phyloP scores from a whole-genome alignment of 2,113 vertebrate genomes.

The Mus pahari region DNA sequence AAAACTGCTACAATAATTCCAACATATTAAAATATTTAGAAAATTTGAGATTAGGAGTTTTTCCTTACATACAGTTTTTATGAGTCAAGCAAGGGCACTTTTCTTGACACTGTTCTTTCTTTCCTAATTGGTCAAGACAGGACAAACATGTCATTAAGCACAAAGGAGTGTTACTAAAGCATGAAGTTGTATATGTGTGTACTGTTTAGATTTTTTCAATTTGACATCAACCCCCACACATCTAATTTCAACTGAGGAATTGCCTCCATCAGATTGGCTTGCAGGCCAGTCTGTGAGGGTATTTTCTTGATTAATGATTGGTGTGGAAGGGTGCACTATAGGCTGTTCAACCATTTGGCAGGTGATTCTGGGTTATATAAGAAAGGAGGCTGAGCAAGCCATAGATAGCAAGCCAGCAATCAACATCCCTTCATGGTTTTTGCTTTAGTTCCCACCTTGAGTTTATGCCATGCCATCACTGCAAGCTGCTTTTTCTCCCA shows the following conservation, averaged over 20 bases:
- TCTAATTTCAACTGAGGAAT: background rate
- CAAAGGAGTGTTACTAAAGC: background rate
- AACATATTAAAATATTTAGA: slow-evolving; percentile 30
- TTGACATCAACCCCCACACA: background rate
- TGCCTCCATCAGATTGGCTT: background rate
- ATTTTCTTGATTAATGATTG: background rate
- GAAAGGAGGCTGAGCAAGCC: background rate
- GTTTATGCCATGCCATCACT: background rate
- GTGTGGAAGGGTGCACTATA: background rate
- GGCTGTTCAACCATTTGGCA: background rate
- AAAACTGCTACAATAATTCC: background rate
- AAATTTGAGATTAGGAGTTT: slow-evolving; percentile 21
- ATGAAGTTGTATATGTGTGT: background rate
- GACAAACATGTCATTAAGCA: slow-evolving; percentile 48
- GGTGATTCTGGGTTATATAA: background rate
- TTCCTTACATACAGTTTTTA: background rate
- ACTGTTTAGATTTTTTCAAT: background rate
- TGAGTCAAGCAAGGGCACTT: background rate
- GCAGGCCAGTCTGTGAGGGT: background rate
- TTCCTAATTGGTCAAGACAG: background rate
- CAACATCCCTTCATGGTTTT: background rate
- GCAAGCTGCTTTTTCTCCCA: background rate
- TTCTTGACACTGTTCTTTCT: background rate
- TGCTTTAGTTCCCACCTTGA: background rate
- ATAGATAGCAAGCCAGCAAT: background rate